Percentiles rank a stretch among this genome's conserved stretches.
Evolutionary conservation across 2,113 vertebrate species (phyloP).

Genomic region (Meles meles): DNA sequence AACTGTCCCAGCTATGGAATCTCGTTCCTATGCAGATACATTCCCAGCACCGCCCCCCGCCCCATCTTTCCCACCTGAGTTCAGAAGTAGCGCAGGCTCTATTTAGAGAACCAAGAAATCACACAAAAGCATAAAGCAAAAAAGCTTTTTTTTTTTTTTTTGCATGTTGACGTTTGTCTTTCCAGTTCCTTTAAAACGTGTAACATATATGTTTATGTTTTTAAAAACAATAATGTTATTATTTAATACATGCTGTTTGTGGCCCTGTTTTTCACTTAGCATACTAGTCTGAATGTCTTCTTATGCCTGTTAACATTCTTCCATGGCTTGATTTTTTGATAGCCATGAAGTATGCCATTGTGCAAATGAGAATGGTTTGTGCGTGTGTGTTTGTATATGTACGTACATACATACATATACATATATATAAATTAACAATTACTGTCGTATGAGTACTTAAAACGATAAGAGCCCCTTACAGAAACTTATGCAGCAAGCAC

Average conservation of each 20-base stretch:
- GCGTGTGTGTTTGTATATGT: not conserved
- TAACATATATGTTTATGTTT: not conserved
- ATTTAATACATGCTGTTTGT: not conserved
- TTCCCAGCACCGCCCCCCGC: not conserved
- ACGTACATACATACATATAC: not conserved
- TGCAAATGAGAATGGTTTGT: not conserved
- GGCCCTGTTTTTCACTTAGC: not conserved
- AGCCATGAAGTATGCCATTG: not conserved
- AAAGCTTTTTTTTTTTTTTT: not conserved
- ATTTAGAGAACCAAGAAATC: not conserved
- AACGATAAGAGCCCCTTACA: not conserved
- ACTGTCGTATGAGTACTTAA: not conserved
- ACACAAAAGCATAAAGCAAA: constrained; percentile 1
- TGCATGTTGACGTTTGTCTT: not conserved
- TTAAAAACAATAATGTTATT: not conserved
- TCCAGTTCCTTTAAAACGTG: not conserved
- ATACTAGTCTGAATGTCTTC: not conserved
- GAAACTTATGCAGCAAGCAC: not conserved
- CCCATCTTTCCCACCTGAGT: not conserved
- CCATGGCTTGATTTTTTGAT: not conserved
- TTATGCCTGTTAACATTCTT: not conserved
- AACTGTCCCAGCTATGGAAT: not conserved
- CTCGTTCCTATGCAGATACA: not conserved
- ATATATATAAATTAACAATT: not conserved
- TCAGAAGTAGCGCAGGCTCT: not conserved